phyloP scores from a whole-genome alignment of 1,140 invertebrate genomes.

The Ceratina japonica region DNA sequence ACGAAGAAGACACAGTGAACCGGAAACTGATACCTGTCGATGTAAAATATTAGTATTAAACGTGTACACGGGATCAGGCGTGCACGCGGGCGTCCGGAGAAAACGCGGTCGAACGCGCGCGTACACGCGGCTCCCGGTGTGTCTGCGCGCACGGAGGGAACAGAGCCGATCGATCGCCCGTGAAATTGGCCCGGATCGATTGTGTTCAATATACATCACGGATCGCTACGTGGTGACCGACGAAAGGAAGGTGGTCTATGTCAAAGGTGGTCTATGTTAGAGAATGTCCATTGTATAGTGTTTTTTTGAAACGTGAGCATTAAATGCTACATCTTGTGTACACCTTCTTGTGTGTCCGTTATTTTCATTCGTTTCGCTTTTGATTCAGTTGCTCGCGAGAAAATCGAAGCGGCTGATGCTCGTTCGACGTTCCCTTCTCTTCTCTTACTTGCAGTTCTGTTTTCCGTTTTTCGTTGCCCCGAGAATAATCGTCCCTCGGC shows the following conservation, averaged over 20 bases:
- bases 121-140: slow-evolving; percentile 14
- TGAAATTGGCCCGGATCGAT: slow-evolving; percentile 66
- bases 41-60: slow-evolving; percentile 72
- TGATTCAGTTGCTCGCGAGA: slow-evolving; percentile 36
- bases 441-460: not conserved
- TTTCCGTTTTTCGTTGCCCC: not conserved
- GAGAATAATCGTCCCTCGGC: slow-evolving; percentile 32
- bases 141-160: slow-evolving; percentile 42
- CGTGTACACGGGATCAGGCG: slow-evolving; percentile 64
- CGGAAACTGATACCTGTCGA: slow-evolving; percentile 65
- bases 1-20: not conserved
- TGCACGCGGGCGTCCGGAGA: slow-evolving; percentile 64
- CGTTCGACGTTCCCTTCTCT: not conserved
- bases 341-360: slow-evolving; percentile 65
- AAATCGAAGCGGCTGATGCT: slow-evolving; percentile 55
- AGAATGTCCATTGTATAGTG: slow-evolving; percentile 83
- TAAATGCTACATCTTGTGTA: slow-evolving; percentile 84
- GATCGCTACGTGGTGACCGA: slow-evolving; percentile 68
- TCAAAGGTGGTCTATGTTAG: slow-evolving; percentile 78
- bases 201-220: slow-evolving; percentile 71
- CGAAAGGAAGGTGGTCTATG: slow-evolving; percentile 70
- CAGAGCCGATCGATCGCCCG: slow-evolving; percentile 67
- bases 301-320: slow-evolving; percentile 84
- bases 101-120: slow-evolving; percentile 30
- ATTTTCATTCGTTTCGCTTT: slow-evolving; percentile 28